Evolutionary conservation across 2,888 invertebrate species (phyloP), one percentile per base, ranked within the genome.

Genomic region (Diploptera punctata): DNA sequence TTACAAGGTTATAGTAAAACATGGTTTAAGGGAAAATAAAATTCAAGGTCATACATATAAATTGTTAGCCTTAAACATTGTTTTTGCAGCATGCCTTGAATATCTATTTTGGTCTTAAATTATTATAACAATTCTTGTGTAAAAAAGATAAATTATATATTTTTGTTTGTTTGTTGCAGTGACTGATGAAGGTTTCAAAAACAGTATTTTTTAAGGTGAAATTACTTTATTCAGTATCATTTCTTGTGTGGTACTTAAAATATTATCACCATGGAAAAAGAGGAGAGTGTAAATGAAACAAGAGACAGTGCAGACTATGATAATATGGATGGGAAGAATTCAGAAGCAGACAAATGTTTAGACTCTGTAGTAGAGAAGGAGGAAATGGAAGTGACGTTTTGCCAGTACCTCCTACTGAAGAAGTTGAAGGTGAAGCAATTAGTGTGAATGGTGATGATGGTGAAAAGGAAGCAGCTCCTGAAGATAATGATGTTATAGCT

Each of bases 311-410:
- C 72, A 54, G 69, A 44, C 43, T 74, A 78, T 77, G 74, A 73
- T 82, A 85, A 69, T 84, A 76, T 87, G 86, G 78, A 80, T 80
- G 67, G 80, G 29, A 77, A 83, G 7, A 83, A 84, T 67, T 78
- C 81, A 44, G 84, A 83, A 16, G 84, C 81, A 75, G 19, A 0
- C 13, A 19, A 54, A 24, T 1, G 26, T 9, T 54, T 5, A 13
- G 54, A 54, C 24, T 19, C 16, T 13, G 10, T 13, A 10, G 54
- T 16, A 26, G 5, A 54, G 9, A 54, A 24, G 19, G 26, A 54
- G 19, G 26, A 54, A 10, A 33, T 33, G 33, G 33, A 33, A 7
- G 49, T 18, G 21, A 10, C 49, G 19, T 49, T n/a, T 9, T 10
- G 49, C 7, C 9, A 49, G 16, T 3, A n/a, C n/a, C n/a, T n/a